Evolutionary conservation across 1,140 invertebrate species (phyloP).

Genomic region (Cataglyphis hispanica): DNA sequence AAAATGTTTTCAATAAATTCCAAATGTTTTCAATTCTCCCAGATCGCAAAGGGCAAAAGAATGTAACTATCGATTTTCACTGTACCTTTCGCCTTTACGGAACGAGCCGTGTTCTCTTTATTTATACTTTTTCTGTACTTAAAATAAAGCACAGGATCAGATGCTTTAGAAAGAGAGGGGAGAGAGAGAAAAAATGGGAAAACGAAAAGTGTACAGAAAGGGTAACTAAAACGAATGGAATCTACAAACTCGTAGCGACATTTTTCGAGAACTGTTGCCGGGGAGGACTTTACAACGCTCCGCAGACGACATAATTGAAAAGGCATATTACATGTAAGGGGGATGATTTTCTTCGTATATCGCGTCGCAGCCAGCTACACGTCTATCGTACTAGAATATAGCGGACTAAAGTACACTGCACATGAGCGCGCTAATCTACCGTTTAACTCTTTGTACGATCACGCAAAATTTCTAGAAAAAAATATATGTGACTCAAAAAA

Average conservation of each 20-base stretch:
- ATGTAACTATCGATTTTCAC: conserved; percentile 42
- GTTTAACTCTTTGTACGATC: conserved; percentile 25
- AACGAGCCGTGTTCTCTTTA: conserved; percentile 15
- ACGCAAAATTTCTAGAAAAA: background rate
- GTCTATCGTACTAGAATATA: conserved; percentile 39
- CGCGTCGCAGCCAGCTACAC: conserved; percentile 12
- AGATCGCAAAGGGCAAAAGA: conserved; percentile 36
- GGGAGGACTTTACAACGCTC: background rate
- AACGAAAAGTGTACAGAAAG: background rate
- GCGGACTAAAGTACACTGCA: conserved; percentile 10
- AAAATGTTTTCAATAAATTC: conserved; percentile 41
- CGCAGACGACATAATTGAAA: conserved; percentile 22
- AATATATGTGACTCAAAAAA: background rate
- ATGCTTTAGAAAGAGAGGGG: conserved; percentile 29
- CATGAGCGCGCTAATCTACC: conserved; percentile 4
- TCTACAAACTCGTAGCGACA: background rate
- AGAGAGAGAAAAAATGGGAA: background rate
- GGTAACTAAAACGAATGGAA: conserved; percentile 11
- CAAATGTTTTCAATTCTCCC: conserved; percentile 31
- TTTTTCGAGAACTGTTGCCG: background rate
- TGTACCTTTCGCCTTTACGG: conserved; percentile 13
- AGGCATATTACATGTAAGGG: background rate
- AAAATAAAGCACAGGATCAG: conserved; percentile 51
- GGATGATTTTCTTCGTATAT: conserved; percentile 38
- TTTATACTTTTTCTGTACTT: conserved; percentile 20